Evolutionary conservation across 1,140 invertebrate genomes (phyloP), one percentile per base, ranked within the genome.

Genomic region (Macrotrachela quadricornifera): DNA sequence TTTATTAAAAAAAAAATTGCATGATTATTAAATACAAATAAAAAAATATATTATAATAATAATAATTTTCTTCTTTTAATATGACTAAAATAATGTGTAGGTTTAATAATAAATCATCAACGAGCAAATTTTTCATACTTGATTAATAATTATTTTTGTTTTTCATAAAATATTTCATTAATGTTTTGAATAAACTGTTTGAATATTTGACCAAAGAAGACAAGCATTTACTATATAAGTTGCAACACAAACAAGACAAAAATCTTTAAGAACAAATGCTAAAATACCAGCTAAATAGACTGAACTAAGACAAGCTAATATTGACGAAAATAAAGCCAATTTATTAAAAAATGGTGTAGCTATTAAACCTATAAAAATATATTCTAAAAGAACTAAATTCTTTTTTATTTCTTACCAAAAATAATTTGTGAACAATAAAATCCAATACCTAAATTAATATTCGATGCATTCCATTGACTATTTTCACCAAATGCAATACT

Each of bases 231-330:
- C 63, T 6, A 79, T 45, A 63, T 85, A 86, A 10, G 76, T 80
- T 6, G 75, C 66, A 10, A 84, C 70, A 61, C 83, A 86, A 21
- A 85, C 75, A 6, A 85, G 52, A 61, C 83, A 86, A 44, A 82
- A 72, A 61, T 81, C 77, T 30, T 75, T 63, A 8, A 85, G 61
- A 16, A 81, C 71, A 60, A 80, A 77, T 48, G 76, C 76, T 17
- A 85, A 69, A 54, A 85, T 74, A 58, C 76, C 79, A 0, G 75
- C 80, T 46, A 85, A 67, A 60, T 84, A 85, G 17, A 80, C 42
- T 6, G 80, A 79, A 0, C 69, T 61, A 4, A 78, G 40, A 55
- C 79, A 75, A 0, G 79, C 76, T 0, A 75, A 10, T 12, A 76
- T 59, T 15, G 71, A 68, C 1, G 78, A 50, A 1, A 70, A 10